Conservation (phyloP, 1,140 invertebrate genomes). For the Pectinophora gossypiella region DNA sequence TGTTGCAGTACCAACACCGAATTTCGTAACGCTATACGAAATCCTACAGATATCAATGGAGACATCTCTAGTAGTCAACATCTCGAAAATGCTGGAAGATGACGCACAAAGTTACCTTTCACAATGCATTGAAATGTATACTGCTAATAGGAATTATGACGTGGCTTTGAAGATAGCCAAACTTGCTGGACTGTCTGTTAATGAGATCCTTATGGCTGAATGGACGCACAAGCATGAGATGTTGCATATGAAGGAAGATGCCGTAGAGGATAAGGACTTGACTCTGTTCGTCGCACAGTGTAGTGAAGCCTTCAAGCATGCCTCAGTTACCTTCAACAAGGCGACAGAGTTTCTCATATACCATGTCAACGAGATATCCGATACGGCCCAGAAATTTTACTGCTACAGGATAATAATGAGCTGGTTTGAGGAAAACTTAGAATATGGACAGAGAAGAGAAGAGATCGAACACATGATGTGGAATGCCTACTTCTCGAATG, state of each 20-base stretch:
- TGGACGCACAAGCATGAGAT: constrained; percentile 67
- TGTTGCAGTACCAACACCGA: constrained; percentile 62
- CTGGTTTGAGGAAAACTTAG: constrained; percentile 71
- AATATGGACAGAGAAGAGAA: constrained; percentile 55
- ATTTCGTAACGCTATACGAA: constrained; percentile 72
- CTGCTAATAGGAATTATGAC: constrained; percentile 69
- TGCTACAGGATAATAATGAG: constrained; percentile 74
- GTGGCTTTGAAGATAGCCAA: constrained; percentile 77
- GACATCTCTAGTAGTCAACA: constrained; percentile 46
- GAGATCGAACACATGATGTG: constrained; percentile 76
- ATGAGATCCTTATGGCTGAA: constrained; percentile 73
- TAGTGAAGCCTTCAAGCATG: constrained; percentile 75
- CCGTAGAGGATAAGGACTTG: constrained; percentile 48
- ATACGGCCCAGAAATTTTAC: constrained; percentile 69
- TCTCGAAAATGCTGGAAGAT: constrained; percentile 56
- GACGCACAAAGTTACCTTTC: constrained; percentile 39
- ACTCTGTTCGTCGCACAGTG: constrained; percentile 76
- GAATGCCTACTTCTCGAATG: constrained; percentile 61
- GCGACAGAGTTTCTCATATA: constrained; percentile 76
- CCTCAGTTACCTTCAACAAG: constrained; percentile 70
- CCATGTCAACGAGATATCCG: constrained; percentile 66
- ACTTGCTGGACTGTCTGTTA: constrained; percentile 62
- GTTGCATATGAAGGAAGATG: constrained; percentile 40
- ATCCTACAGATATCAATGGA: constrained; percentile 73
- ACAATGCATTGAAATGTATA: constrained; percentile 74